Evolutionary conservation across 2,888 invertebrate species (phyloP), one percentile per base, ranked within the genome.

Genomic region (Panorpa germanica): DNA sequence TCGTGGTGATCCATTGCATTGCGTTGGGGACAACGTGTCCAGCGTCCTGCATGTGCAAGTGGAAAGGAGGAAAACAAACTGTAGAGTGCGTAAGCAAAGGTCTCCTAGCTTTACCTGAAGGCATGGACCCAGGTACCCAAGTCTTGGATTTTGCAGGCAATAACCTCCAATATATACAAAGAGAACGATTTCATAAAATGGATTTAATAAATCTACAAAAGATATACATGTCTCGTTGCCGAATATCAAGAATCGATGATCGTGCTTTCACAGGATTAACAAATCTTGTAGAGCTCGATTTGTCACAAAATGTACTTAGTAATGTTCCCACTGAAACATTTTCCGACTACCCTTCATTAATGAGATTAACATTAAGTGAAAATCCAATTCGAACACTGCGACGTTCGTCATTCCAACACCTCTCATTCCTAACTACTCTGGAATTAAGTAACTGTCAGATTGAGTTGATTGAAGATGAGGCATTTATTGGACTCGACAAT

Each of bases 51-150:
- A 61, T 70, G 33, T 90, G 90, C 61, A 85, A 83, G 51, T 88
- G 88, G 88, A 86, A 85, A 53, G 76, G 77, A 47, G 88, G 88
- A 27, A 90, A 90, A 48, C 76, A 85, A 48, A 80, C 81, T 40
- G 85, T 83, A 28, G 85, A 88, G 52, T 90, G 90, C 54, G 66
- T 74, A 28, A 72, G 76, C 37, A 75, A 76, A 47, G 72, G 70
- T 31, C 59, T 88, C 31, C 66, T 74, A 38, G 63, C 68, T 8
- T 70, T 88, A 34, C 88, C 88, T 3, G 69, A 69, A 41, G 71
- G 75, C 30, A 70, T 88, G 43, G 77, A 83, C 48, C 65, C 72
- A 14, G 78, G 76, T 44, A 86, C 86, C 1, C 85, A 86, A 60
- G 86, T 88, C 20, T 59, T 88, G 32, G 82, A 86, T 50, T 70